Conservation (phyloP, 2,888 invertebrate species). For the Homarus gammarus region DNA sequence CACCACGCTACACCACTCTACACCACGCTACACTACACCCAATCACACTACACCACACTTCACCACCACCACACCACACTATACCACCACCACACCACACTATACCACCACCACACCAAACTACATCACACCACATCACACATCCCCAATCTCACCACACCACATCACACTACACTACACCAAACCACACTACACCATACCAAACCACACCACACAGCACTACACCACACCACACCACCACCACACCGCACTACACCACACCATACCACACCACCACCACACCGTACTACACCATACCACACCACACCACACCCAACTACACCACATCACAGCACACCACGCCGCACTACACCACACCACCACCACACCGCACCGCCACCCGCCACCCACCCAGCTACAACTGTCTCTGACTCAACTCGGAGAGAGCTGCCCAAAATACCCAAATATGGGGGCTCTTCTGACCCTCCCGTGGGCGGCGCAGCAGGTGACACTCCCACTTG, state of each 20-base stretch:
- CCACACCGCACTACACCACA: no score
- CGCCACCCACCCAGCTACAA: neutral
- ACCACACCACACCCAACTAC: no score
- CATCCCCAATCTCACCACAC: neutral
- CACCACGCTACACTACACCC: no score
- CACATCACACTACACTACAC: neutral
- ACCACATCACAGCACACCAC: no score
- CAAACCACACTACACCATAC: neutral
- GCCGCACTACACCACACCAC: no score
- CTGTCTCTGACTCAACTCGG: neutral
- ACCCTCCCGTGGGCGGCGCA: neutral
- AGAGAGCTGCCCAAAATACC: neutral
- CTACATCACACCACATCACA: neutral
- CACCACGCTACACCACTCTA: no score
- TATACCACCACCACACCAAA: neutral
- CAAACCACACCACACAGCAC: neutral
- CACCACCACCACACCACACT: no score
- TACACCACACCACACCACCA: neutral
- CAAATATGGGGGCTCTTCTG: neutral
- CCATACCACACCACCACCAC: no score
- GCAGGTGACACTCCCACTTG: neutral
- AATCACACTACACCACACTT: no score
- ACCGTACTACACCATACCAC: no score
- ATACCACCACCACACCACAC: neutral
- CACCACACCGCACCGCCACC: no score